Percentiles rank a stretch among this genome's conserved stretches.
Evolutionary conservation across 2,113 vertebrate genomes (phyloP).

Genomic region (Vicugna pacos): DNA sequence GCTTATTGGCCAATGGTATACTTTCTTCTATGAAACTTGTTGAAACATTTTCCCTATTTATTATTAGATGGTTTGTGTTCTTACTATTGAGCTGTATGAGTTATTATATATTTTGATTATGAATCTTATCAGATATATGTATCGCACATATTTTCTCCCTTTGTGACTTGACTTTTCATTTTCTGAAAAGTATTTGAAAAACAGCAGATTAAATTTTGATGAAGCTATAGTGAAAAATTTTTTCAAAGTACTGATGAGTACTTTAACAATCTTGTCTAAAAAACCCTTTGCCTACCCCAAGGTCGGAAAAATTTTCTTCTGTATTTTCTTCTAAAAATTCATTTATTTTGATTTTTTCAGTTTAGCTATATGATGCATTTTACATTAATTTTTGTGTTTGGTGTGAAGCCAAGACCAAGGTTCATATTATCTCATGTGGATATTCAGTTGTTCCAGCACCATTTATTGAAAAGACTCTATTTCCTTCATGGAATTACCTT

Average conservation of each 20-base stretch:
- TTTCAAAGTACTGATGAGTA: background rate
- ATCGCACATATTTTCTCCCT: background rate
- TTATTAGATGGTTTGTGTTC: background rate
- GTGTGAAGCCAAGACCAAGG: background rate
- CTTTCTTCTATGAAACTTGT: background rate
- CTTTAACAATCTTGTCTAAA: background rate
- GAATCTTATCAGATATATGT: background rate
- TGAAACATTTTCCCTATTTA: background rate
- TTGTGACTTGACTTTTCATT: background rate
- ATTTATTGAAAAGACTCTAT: background rate
- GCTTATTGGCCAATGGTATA: background rate
- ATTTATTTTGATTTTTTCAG: background rate
- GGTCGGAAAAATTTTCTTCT: background rate
- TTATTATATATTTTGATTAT: background rate
- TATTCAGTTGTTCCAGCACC: background rate
- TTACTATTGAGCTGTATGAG: background rate
- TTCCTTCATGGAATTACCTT: background rate
- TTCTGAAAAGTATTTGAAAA: background rate
- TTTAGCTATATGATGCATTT: background rate
- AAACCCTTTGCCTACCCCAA: background rate
- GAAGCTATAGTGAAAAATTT: background rate
- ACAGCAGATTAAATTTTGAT: constrained; percentile 3
- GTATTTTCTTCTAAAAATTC: background rate
- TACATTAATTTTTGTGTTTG: constrained; percentile 1
- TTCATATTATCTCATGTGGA: background rate